phyloP scores from a whole-genome alignment of 53 echinoderm and acorn worm species.

The Echinometra lucunter region DNA sequence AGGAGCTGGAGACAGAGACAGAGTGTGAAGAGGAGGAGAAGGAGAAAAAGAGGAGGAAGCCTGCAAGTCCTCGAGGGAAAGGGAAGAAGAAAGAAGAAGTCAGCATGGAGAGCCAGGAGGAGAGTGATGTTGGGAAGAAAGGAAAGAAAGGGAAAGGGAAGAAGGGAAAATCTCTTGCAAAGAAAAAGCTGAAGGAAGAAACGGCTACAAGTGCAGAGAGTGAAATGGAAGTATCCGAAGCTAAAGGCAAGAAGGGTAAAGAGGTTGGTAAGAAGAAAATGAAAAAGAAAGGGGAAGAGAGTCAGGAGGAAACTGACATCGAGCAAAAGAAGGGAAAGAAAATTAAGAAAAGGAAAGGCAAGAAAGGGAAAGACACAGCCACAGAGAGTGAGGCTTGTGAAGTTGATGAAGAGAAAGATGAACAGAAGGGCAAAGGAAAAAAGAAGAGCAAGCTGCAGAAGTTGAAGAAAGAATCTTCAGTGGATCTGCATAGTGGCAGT shows the following conservation, averaged over 20 bases:
- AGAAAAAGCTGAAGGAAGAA: constrained; percentile 48
- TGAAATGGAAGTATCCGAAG: constrained; percentile 32
- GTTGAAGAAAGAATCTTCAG: constrained; percentile 53
- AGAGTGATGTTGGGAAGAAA: constrained; percentile 32
- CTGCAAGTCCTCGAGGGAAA: constrained; percentile 3
- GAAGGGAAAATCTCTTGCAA: background rate
- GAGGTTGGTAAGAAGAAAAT: background rate
- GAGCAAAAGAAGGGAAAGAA: constrained; percentile 45
- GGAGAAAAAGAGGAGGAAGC: constrained; percentile 34
- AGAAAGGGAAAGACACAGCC: background rate
- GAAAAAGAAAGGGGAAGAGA: constrained; percentile 51
- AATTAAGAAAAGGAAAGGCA: constrained; percentile 60
- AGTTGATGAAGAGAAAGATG: background rate
- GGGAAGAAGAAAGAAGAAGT: constrained; percentile 52
- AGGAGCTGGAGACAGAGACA: constrained; percentile 51
- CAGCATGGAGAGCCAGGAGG: constrained; percentile 54
- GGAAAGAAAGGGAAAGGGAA: constrained; percentile 8
- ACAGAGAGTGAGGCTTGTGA: constrained; percentile 71
- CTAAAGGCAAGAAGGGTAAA: constrained; percentile 39
- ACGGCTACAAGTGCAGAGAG: constrained; percentile 63
- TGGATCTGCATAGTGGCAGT: constrained; percentile 42
- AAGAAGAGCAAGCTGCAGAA: constrained; percentile 65
- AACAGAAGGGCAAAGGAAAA: constrained; percentile 39
- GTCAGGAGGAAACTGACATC: constrained; percentile 44
- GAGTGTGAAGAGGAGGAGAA: constrained; percentile 53